Conservation (phyloP, 2,797 vertebrate genomes). For the Rhyacichthys aspro region DNA sequence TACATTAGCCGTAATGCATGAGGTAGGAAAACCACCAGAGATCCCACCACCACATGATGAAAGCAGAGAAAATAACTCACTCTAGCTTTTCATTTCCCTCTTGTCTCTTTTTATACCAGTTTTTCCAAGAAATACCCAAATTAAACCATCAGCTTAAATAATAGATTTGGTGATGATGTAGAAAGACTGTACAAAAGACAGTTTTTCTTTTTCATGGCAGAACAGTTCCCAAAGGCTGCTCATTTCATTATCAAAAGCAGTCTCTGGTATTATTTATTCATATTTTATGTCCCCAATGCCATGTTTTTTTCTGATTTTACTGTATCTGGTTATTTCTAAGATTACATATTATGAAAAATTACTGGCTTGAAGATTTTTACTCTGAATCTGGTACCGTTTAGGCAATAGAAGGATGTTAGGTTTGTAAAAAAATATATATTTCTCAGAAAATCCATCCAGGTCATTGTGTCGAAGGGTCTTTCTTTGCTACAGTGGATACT, state of each 20-base stretch:
- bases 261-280: conserved; percentile 2
- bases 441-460: no score
- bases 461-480: no score
- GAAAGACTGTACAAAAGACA: neutral
- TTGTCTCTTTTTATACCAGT: conserved; percentile 17
- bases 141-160: conserved; percentile 18
- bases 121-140: conserved; percentile 10
- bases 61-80: conserved; percentile 42
- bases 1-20: conserved; percentile 49
- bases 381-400: no score
- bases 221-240: conserved; percentile 1
- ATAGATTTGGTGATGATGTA: conserved; percentile 8
- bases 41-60: conserved; percentile 57
- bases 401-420: no score
- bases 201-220: neutral
- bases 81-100: conserved; percentile 22
- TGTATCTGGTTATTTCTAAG: neutral
- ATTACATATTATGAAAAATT: no score
- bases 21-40: conserved; percentile 36
- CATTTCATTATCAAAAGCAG: conserved; percentile 2
- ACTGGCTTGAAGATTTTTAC: no score
- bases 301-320: neutral
- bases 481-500: no score
- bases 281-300: neutral
- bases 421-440: no score